These are phyloP conservation scores for Brachypterus glaber DNA, from an alignment of 2,888 invertebrate species.

Conservation along the genomic window DNA sequence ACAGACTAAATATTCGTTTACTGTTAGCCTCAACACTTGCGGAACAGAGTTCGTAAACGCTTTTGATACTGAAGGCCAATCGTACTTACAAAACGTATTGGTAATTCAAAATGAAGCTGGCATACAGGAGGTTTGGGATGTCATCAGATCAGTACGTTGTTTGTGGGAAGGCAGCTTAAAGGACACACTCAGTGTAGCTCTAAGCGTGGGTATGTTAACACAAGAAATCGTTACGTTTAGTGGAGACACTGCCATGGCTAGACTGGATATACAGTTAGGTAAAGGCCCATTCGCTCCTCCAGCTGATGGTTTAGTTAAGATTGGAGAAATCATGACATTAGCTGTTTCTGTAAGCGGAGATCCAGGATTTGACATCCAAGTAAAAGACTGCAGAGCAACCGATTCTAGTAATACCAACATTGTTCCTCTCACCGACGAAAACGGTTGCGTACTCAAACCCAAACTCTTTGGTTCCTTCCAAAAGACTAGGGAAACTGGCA, in stretches of 20 bases:
- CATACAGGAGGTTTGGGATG: slow-evolving; percentile 70
- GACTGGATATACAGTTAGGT: slow-evolving; percentile 67
- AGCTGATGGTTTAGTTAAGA: slow-evolving; percentile 68
- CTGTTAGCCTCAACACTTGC: slow-evolving; percentile 63
- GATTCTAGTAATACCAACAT: slow-evolving; percentile 58
- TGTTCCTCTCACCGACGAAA: slow-evolving; percentile 61
- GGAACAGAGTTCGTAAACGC: slow-evolving; percentile 73
- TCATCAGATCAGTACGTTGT: slow-evolving; percentile 65
- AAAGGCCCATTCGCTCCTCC: slow-evolving; percentile 67
- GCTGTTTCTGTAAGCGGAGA: slow-evolving; percentile 73
- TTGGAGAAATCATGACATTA: slow-evolving; percentile 72
- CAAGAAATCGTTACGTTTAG: slow-evolving; percentile 75
- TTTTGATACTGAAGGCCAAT: slow-evolving; percentile 65
- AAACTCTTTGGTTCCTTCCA: slow-evolving; percentile 76
- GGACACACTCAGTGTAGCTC: slow-evolving; percentile 61
- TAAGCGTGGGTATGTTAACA: slow-evolving; percentile 70
- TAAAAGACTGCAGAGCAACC: slow-evolving; percentile 66
- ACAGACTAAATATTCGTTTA: slow-evolving; percentile 60
- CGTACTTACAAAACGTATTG: slow-evolving; percentile 68
- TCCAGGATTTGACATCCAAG: slow-evolving; percentile 68
- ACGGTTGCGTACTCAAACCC: slow-evolving; percentile 68
- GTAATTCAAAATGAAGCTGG: slow-evolving; percentile 71
- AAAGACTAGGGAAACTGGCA: slow-evolving; percentile 65
- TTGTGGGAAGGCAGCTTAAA: slow-evolving; percentile 74
- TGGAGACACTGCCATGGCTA: slow-evolving; percentile 74